Evolutionary conservation across 2,113 vertebrate species (phyloP).

Genomic region (Ctenodactylus gundi): DNA sequence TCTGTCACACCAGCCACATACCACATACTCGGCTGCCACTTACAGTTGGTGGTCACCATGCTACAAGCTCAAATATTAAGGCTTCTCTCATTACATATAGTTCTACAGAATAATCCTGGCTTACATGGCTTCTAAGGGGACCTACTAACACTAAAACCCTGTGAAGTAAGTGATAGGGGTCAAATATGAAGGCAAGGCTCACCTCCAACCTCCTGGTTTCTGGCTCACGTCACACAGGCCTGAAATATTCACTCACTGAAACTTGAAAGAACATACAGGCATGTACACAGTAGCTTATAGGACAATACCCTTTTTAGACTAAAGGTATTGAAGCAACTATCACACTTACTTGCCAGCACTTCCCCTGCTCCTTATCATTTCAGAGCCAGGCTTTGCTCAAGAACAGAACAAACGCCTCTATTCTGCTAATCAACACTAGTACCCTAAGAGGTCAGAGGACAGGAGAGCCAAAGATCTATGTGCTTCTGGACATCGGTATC

Average conservation of each 20-base stretch:
- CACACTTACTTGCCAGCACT: not conserved
- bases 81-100: not conserved
- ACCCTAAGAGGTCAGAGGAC: not conserved
- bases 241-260: no score
- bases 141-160: not conserved
- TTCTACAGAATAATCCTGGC: no score
- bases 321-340: not conserved
- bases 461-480: not conserved
- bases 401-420: not conserved
- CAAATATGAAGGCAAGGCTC: not conserved
- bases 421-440: not conserved
- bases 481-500: not conserved
- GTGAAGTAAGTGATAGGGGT: no score
- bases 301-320: not conserved
- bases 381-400: not conserved
- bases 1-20: not conserved
- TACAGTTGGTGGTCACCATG: rapidly evolving
- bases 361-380: not conserved
- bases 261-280: not conserved
- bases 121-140: not conserved
- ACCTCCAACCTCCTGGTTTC: no score
- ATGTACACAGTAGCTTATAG: rapidly evolving
- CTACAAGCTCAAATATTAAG: not conserved
- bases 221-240: not conserved
- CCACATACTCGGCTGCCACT: not conserved